Evolutionary conservation across 2,888 invertebrate genomes (phyloP).

Genomic region (Epinotia brunnichana): DNA sequence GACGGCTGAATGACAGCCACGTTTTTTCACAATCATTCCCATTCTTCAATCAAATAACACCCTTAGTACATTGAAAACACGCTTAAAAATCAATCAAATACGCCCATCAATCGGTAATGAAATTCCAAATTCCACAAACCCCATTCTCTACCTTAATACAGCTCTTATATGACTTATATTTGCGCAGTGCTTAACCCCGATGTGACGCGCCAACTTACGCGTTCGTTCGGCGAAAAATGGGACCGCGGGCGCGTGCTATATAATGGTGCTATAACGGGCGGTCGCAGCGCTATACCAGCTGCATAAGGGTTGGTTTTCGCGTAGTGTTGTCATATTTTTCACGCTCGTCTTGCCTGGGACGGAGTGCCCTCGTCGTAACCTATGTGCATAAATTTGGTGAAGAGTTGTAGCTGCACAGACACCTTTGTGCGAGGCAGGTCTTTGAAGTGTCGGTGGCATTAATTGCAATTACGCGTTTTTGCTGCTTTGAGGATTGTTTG

Average conservation of each 20-base stretch:
- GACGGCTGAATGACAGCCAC: constrained; percentile 34
- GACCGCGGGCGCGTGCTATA: background rate
- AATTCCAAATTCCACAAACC: background rate
- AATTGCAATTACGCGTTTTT: constrained; percentile 44
- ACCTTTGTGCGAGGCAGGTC: constrained; percentile 47
- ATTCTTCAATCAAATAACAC: constrained; percentile 20
- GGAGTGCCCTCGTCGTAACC: constrained; percentile 69
- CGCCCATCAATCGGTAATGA: constrained; percentile 9
- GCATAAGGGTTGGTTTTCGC: constrained; percentile 32
- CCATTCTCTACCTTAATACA: constrained; percentile 32
- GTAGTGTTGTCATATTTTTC: constrained; percentile 56
- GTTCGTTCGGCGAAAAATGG: constrained; percentile 23
- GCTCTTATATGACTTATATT: constrained; percentile 38
- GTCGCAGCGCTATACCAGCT: background rate
- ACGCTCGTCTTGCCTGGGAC: constrained; percentile 57
- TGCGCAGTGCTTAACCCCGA: constrained; percentile 36
- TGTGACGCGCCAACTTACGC: constrained; percentile 25
- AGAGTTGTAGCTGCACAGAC: constrained; percentile 65
- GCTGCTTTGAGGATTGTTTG: constrained; percentile 27
- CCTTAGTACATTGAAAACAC: constrained; percentile 15
- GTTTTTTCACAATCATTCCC: constrained; percentile 35
- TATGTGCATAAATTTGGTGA: constrained; percentile 78
- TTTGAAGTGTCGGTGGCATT: constrained; percentile 40
- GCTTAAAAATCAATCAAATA: constrained; percentile 13
- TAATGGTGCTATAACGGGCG: constrained; percentile 4